Evolutionary conservation across 2,113 vertebrate species (phyloP).

Genomic region (Cochlearius cochlearius): DNA sequence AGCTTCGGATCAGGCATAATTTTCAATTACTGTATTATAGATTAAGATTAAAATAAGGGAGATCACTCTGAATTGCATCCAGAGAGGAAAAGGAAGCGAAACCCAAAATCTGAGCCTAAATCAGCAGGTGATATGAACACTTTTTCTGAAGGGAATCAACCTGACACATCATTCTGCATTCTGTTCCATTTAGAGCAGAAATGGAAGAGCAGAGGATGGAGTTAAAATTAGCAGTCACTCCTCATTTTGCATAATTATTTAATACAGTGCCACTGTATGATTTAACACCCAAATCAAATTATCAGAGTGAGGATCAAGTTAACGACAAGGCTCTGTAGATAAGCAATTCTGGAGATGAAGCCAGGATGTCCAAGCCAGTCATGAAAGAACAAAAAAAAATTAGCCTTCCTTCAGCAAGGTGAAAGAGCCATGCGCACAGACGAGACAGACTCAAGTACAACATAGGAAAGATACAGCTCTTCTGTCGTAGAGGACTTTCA

Average conservation of each 20-base stretch:
- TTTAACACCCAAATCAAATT: slow-evolving; percentile 33
- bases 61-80: not conserved
- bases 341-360: not conserved
- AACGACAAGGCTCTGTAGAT: not conserved
- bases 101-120: not conserved
- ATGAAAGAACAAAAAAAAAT: not conserved
- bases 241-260: not conserved
- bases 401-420: not conserved
- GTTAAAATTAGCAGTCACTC: not conserved
- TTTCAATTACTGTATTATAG: not conserved
- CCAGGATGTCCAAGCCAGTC: not conserved
- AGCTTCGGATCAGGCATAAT: not conserved
- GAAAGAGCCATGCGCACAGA: not conserved
- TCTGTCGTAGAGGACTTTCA: not conserved
- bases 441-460: not conserved
- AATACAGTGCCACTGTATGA: not conserved
- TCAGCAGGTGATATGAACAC: not conserved
- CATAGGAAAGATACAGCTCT: not conserved
- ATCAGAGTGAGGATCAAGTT: not conserved
- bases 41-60: not conserved
- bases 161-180: not conserved
- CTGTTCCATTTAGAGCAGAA: slow-evolving; percentile 15
- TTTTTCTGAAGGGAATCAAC: not conserved
- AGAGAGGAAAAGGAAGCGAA: not conserved
- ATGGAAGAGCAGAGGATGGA: not conserved